Evolutionary conservation across 2,888 invertebrate species (phyloP), one percentile per base, ranked within the genome.

Genomic region (Eupithecia subumbrata): DNA sequence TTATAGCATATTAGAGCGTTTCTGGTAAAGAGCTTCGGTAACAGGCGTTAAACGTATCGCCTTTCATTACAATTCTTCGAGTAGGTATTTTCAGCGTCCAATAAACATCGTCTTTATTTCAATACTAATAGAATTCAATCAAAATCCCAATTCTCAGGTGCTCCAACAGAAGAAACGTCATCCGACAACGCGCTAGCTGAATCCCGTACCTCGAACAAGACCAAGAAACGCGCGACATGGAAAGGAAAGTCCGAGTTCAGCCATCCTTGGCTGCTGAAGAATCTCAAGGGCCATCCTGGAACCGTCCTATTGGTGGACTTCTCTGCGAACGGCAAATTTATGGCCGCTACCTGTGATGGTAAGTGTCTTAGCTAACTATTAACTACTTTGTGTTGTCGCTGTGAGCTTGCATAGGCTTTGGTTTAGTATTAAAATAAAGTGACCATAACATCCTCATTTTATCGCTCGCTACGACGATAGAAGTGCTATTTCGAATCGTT

Each of bases 261-360:
- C 78, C 97, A 98, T 88, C 96, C 96, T n/a, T 98, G 98, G 98
- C 95, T 98, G 80, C 92, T 97, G 45, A 96, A 97, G 79, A 96
- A 97, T 74, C 95, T 98, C 82, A 98, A 98, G 90, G 98, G 98
- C 18, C 98, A 98, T 89, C 96, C 97, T 1, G 96, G 96, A 45
- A 95, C 95, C 16, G 96, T 98, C 68, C 92, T 97, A 30, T 96
- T 97, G 84, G 96, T 98, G 90, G 97, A 97, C 87, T 97, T 97
- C 90, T 97, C 98, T 82, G 96, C 97, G 77, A 98, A 98, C 91
- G 98, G 97, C 82, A 98, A 98, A 93, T 98, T 96, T 88, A 95
- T 98, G 87, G 97, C 97, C 78, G 97, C 97, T 77, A 97, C 97
- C 87, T 97, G 97, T 84, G 97, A 97, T 95, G 98, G 98, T 98